These are phyloP conservation scores for Tortrix viridana DNA, from an alignment of 2,888 invertebrate species.

Conservation along the genomic window DNA sequence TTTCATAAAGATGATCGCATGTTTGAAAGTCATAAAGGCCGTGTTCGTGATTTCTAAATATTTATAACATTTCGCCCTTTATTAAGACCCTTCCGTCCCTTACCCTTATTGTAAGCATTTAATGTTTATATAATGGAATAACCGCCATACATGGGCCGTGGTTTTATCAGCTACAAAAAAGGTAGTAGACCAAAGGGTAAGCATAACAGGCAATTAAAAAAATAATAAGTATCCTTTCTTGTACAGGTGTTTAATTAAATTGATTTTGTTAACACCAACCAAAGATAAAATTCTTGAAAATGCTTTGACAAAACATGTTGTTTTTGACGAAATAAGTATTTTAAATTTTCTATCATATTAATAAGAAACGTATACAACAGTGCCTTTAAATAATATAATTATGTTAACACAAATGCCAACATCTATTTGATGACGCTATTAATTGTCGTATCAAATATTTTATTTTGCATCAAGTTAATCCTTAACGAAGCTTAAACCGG, in stretches of 20 bases:
- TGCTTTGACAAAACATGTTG: too few relatives aligned
- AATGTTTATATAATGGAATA: constrained; percentile 14
- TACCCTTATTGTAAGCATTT: constrained; percentile 28
- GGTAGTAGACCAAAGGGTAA: background rate
- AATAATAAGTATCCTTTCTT: too few relatives aligned
- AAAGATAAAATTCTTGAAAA: too few relatives aligned
- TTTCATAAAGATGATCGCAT: constrained; percentile 41
- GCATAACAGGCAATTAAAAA: background rate
- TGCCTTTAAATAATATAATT: too few relatives aligned
- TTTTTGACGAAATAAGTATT: too few relatives aligned
- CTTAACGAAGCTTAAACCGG: constrained; percentile 6
- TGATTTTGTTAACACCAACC: too few relatives aligned
- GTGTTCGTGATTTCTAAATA: constrained; percentile 42
- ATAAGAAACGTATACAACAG: too few relatives aligned
- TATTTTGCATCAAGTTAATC: constrained; percentile 3
- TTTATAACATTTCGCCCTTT: constrained; percentile 41
- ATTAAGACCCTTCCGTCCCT: constrained; percentile 40
- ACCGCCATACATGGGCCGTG: background rate
- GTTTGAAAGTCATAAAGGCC: constrained; percentile 40
- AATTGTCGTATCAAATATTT: background rate
- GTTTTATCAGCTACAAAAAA: constrained; percentile 5
- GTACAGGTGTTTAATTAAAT: too few relatives aligned
- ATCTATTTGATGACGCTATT: background rate
- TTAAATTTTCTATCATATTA: too few relatives aligned
- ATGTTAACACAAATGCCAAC: background rate